Conservation (phyloP, 1,140 invertebrate genomes). For the Microplitis demolitor region DNA sequence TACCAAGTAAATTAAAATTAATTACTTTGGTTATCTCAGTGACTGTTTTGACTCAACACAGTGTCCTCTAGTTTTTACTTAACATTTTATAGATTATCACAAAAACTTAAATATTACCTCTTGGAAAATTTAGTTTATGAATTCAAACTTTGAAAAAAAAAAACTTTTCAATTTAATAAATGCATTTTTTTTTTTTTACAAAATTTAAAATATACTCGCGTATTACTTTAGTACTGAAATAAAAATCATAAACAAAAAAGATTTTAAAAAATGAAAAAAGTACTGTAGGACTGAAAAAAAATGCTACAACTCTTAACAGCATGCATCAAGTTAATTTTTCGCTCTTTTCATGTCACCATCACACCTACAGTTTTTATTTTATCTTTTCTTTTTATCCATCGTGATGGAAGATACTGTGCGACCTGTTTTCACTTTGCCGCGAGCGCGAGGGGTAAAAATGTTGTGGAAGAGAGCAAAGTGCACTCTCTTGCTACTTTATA, state of each 20-base stretch:
- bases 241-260: neutral
- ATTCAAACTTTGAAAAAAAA: too few species aligned
- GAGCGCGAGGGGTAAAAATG: neutral
- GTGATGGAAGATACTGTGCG: neutral
- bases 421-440: neutral
- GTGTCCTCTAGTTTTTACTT: neutral
- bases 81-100: too few species aligned
- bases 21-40: conserved; percentile 13
- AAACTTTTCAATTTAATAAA: too few species aligned
- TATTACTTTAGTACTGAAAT: neutral
- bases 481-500: neutral
- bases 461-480: neutral
- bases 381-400: neutral
- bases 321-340: neutral
- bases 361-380: neutral
- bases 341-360: neutral
- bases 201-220: neutral
- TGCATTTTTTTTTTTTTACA: neutral
- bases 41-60: neutral
- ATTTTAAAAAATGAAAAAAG: neutral
- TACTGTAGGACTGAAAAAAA: neutral
- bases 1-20: conserved; percentile 23
- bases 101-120: neutral
- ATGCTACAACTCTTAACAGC: neutral
- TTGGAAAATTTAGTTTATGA: neutral